Conservation (phyloP, 2,888 invertebrate species). For the Acrobasis suavella region DNA sequence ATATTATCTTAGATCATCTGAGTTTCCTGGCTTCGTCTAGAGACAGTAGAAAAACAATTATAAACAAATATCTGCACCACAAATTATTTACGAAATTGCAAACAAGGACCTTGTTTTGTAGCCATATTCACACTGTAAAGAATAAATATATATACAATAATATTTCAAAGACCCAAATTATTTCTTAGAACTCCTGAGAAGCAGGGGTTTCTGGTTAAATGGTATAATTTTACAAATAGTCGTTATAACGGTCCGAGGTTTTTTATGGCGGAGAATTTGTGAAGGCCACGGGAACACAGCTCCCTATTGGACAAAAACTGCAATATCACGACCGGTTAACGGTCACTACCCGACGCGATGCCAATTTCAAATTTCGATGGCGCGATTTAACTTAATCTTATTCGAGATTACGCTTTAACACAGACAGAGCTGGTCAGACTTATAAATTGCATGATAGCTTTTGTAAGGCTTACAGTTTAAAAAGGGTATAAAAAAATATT, state of each 20-base stretch:
- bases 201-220: not conserved
- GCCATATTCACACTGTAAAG: no score
- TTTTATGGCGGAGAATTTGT: not conserved
- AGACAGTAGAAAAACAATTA: no score
- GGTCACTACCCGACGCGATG: conserved; percentile 20
- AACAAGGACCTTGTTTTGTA: no score
- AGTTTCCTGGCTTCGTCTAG: no score
- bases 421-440: no score
- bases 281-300: not conserved
- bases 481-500: no score
- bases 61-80: no score
- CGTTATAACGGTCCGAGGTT: not conserved
- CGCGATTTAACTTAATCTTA: not conserved
- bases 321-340: conserved; percentile 32
- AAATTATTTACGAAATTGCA: no score
- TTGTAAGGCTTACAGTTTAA: no score
- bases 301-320: conserved; percentile 26
- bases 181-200: not conserved
- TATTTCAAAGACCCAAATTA: not conserved
- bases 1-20: no score
- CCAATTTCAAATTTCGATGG: not conserved
- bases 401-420: not conserved
- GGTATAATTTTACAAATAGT: not conserved
- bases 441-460: no score
- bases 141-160: no score